Evolutionary conservation across 2,113 vertebrate species (phyloP).

Genomic region (Thryonomys swinderianus): DNA sequence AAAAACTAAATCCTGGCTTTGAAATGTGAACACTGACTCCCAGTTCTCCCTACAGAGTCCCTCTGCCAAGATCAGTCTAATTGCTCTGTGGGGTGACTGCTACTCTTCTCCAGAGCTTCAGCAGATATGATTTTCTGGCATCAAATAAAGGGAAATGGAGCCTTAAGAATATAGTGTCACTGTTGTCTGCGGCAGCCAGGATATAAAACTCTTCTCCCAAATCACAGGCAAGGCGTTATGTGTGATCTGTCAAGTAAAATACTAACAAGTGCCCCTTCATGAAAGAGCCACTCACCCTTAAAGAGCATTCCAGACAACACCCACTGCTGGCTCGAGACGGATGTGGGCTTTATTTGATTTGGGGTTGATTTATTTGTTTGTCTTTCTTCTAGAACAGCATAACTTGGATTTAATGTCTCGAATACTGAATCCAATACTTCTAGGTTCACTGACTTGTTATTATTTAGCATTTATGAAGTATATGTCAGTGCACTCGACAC

Average conservation of each 20-base stretch:
- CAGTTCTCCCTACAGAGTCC: constrained; percentile 58
- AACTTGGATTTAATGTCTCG: constrained; percentile 72
- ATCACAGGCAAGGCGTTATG: constrained; percentile 52
- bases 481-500: constrained; percentile 68
- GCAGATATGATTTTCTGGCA: constrained; percentile 70
- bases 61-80: constrained; percentile 64
- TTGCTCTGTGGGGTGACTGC: constrained; percentile 60
- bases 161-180: constrained; percentile 65
- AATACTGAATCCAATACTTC: constrained; percentile 76
- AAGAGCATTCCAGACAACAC: constrained; percentile 69
- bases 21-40: constrained; percentile 69
- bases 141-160: constrained; percentile 74
- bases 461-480: constrained; percentile 82
- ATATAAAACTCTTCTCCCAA: constrained; percentile 69
- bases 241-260: constrained; percentile 68
- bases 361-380: constrained; percentile 81
- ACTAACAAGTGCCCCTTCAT: constrained; percentile 75
- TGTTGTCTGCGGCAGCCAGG: constrained; percentile 49
- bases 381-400: constrained; percentile 72
- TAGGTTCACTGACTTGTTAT: constrained; percentile 82
- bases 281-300: constrained; percentile 61
- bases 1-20: constrained; percentile 74
- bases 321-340: constrained; percentile 38
- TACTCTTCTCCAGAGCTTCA: constrained; percentile 60
- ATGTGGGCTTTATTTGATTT: constrained; percentile 78